phyloP scores from a whole-genome alignment of 2,797 vertebrate genomes.

The Pogoniulus pusillus region DNA sequence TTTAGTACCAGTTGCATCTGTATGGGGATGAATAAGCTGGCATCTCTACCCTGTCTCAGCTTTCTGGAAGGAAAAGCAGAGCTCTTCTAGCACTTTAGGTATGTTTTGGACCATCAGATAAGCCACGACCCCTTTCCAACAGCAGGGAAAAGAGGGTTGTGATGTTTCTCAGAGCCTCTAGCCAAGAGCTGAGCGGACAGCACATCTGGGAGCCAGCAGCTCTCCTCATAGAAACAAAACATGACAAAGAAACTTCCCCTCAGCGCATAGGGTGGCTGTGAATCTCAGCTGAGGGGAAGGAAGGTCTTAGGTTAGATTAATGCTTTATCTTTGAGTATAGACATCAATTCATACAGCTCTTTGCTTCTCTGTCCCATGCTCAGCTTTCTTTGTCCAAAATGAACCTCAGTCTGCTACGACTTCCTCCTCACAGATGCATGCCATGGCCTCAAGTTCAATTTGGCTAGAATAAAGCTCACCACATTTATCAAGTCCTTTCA shows the following conservation, averaged over 20 bases:
- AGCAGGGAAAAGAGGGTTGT: background rate
- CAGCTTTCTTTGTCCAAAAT: background rate
- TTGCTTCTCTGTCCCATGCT: background rate
- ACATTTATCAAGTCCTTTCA: background rate
- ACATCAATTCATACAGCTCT: background rate
- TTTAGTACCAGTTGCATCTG: background rate
- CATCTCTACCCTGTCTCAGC: background rate
- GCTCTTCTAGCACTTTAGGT: background rate
- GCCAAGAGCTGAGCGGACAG: background rate
- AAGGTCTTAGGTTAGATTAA: background rate
- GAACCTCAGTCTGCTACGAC: background rate
- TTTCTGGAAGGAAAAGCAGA: background rate
- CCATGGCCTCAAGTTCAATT: background rate
- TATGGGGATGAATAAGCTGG: background rate
- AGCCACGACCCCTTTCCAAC: background rate
- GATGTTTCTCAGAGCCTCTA: rapidly evolving
- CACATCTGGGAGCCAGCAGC: background rate
- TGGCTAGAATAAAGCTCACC: background rate
- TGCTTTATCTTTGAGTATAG: background rate
- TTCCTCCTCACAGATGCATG: background rate
- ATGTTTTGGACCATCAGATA: background rate
- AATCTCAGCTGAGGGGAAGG: background rate
- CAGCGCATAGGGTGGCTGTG: background rate
- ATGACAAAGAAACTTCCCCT: background rate
- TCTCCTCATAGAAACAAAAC: background rate